A percentile compares a stretch with the other conserved stretches of the same genome.
Evolutionary conservation across 1,140 invertebrate genomes (phyloP).

Genomic region (Eriosoma lanigerum): DNA sequence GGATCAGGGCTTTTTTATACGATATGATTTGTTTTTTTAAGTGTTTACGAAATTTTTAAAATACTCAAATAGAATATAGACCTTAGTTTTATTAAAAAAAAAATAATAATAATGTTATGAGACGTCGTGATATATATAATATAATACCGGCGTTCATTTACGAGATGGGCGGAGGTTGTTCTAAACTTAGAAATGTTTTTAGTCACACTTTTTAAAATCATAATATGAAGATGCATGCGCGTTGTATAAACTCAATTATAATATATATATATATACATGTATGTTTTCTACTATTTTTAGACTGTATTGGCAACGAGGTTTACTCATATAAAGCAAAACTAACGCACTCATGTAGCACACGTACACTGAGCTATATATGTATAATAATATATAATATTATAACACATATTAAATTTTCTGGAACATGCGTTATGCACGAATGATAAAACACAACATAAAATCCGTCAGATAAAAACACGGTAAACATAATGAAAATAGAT

Average conservation of each 20-base stretch:
- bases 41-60: too few relatives aligned
- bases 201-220: conserved; percentile 27
- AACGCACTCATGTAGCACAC: neutral
- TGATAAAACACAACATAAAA: too few relatives aligned
- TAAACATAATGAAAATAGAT: too few relatives aligned
- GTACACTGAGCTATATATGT: neutral
- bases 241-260: conserved; percentile 16
- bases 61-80: too few relatives aligned
- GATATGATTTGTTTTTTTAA: too few relatives aligned
- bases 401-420: neutral
- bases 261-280: neutral
- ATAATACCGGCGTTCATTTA: neutral
- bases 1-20: too few relatives aligned
- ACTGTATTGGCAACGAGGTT: conserved; percentile 34
- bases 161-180: neutral
- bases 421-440: neutral
- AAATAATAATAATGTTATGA: neutral
- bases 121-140: neutral
- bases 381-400: too few relatives aligned
- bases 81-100: too few relatives aligned
- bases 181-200: conserved; percentile 38
- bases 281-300: conserved; percentile 41
- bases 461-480: too few relatives aligned
- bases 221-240: neutral
- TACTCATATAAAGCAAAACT: neutral